Base-by-base conservation (phyloP, 2,113 vertebrate species). In the Dasyprocta punctata region DNA sequence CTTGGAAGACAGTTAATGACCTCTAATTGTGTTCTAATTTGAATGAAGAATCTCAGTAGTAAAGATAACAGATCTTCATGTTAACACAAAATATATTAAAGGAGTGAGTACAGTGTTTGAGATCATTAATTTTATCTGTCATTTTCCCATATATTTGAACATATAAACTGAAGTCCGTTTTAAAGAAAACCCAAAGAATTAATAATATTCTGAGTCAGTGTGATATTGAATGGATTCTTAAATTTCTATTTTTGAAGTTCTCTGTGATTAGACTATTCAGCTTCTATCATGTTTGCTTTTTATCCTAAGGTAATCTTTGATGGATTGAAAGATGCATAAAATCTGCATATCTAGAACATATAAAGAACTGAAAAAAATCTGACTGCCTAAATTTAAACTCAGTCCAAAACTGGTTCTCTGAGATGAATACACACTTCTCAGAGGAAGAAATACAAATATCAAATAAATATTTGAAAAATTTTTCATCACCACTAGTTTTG, bases 1-100 rank as follows among this genome's bases (percentile, higher is more conserved):
- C 8, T 47, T 47, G 36, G 71, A 86, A 90, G 47, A 94, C 30
- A 26, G 71, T 94, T 96, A 85, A 44, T 71, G 65, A 19, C 41
- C 52, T 89, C 38, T 86, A 97, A 89, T 52, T 92, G 60, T 60
- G 19, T 49, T 92, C 28, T 36, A 80, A 86, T 86, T 80, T 96
- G 54, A 94, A 78, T 84, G 26, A 14, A 47, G 75, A 36, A 26
- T 73, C 36, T 60, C 13, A 85, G 84, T 86, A 84, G 77, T 78
- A 54, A 93, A 90, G 9, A 82, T 28, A 81, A 52, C n/a, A 86
- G 61, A 22, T 73, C 67, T 81, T 16, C 30, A 36, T 89, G 19
- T 77, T 95, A 93, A 87, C 63, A 49, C 49, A 75, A 56, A 61
- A 78, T 3, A 85, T 69, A 86, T 81, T 58, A 80, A 52, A 92